Evolutionary conservation across 2,113 vertebrate genomes (phyloP), one percentile per base, ranked within the genome.

Genomic region (Grammatotria lemairii): DNA sequence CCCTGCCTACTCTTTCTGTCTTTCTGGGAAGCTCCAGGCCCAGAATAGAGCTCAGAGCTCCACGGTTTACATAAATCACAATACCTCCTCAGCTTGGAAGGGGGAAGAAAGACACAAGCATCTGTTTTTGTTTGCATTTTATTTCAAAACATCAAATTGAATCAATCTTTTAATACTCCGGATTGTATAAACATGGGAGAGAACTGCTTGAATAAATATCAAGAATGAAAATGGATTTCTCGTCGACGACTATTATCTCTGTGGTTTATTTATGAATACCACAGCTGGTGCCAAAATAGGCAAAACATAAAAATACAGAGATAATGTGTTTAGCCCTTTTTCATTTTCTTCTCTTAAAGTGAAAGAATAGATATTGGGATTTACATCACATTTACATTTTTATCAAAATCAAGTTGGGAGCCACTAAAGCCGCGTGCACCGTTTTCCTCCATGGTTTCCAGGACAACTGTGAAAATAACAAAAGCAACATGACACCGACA

Each of bases 101-200:
- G 84, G 57, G 81, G 93, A 92, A 90, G 96, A 95, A 95, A 96
- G 96, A 97, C 97, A 93, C 89, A 53, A 93, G 92, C 91, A 93
- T 93, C 94, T 93, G 92, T 94, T 95, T 98, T 97, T 97, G 96
- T 98, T 97, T 97, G 97, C 97, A 97, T 98, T 98, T 98, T 97
- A 97, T 96, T 97, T 96, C 90, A 92, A 97, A 96, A 97, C 97
- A 96, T 97, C 96, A 97, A 98, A 98, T 98, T 97, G 97, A 98
- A 98, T 98, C 97, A 97, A 96, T 97, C 97, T 97, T 98, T 98
- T 98, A 99, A 98, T 98, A 97, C 94, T 97, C 87, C 90, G 96
- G 97, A 96, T 97, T 97, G 96, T 97, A 98, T 97, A 97, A 97
- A 98, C 85, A 96, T 91, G 94, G 97, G 92, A 89, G 96, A 95